phyloP scores from a whole-genome alignment of 2,888 invertebrate genomes.

The Latrodectus hesperus region DNA sequence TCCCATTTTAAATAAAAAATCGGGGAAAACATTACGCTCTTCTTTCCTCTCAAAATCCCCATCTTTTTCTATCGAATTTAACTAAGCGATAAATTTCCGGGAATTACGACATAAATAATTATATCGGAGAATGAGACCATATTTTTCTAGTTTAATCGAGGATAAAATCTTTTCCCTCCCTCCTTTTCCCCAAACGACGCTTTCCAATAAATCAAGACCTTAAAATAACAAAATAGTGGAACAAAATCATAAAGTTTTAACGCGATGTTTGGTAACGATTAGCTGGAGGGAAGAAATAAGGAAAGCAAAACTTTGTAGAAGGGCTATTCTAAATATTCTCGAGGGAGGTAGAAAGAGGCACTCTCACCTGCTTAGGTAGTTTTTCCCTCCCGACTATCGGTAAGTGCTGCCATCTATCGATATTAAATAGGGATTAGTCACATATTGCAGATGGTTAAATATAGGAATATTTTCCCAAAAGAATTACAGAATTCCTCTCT shows the following conservation, averaged over 20 bases:
- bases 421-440: too few relatives aligned
- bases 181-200: background rate
- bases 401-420: conserved; percentile 16
- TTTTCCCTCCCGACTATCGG: background rate
- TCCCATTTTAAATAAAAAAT: too few relatives aligned
- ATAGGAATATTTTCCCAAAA: too few relatives aligned
- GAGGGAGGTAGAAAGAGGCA: background rate
- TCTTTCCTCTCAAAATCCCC: background rate
- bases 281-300: conserved; percentile 7
- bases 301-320: background rate
- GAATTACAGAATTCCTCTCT: too few relatives aligned
- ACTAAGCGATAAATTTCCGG: conserved; percentile 26
- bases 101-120: conserved; percentile 30
- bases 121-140: conserved; percentile 10
- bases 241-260: conserved; percentile 38
- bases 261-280: conserved; percentile 30
- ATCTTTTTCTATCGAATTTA: background rate
- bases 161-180: conserved; percentile 13
- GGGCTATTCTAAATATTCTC: background rate
- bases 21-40: too few relatives aligned
- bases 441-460: too few relatives aligned
- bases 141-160: conserved; percentile 18
- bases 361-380: conserved; percentile 21
- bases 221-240: conserved; percentile 19
- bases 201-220: conserved; percentile 19